Conservation (phyloP, 2,888 invertebrate species). For the Trisateles emortualis region DNA sequence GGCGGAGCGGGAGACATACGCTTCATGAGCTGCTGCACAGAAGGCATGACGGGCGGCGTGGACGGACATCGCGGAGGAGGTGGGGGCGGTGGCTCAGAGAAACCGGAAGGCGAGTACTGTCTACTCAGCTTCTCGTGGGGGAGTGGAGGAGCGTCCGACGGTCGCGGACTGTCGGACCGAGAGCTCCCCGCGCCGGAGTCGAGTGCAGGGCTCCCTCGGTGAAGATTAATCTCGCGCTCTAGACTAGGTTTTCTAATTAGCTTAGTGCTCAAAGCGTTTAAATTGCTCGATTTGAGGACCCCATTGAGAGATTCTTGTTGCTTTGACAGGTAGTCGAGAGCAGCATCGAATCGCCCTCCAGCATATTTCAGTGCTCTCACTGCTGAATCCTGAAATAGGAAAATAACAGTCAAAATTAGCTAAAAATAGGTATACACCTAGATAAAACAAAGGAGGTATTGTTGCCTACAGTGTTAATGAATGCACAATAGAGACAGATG, state of each 20-base stretch:
- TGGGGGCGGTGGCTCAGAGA: constrained; percentile 90
- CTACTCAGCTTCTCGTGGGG: constrained; percentile 89
- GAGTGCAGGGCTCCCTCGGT: constrained; percentile 94
- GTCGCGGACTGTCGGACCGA: constrained; percentile 95
- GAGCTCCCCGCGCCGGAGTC: constrained; percentile 96
- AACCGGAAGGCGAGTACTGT: constrained; percentile 90
- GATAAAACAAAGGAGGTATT: neutral
- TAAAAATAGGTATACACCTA: neutral
- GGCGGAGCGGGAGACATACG: constrained; percentile 89
- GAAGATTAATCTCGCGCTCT: constrained; percentile 92
- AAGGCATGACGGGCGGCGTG: constrained; percentile 89
- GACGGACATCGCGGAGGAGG: constrained; percentile 92
- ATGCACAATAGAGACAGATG: neutral
- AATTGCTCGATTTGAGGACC: constrained; percentile 83
- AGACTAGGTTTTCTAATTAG: constrained; percentile 95
- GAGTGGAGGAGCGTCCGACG: constrained; percentile 87
- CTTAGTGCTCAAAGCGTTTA: constrained; percentile 89
- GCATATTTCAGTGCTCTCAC: constrained; percentile 90
- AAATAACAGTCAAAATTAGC: neutral
- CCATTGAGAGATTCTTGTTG: constrained; percentile 87
- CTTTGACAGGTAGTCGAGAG: constrained; percentile 89
- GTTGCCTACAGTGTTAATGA: neutral
- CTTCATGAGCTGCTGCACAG: constrained; percentile 85
- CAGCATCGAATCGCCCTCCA: constrained; percentile 90
- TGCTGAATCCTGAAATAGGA: constrained; percentile 88